Evolutionary conservation across 2,888 invertebrate genomes (phyloP), one percentile per base, ranked within the genome.

Genomic region (Anarsia innoxiella): DNA sequence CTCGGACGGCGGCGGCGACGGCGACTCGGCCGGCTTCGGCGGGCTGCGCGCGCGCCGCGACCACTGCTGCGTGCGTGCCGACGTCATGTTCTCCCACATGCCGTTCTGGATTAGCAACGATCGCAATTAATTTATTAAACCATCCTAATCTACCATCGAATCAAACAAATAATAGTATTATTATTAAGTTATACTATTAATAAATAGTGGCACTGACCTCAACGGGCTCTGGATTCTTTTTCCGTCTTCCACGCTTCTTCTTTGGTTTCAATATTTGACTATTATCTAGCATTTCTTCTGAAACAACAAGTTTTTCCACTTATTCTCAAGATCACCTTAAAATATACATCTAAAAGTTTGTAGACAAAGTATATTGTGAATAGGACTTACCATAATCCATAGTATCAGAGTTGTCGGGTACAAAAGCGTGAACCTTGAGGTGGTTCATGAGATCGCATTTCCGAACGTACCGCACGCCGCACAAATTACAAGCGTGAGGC

Each of bases 381-480:
- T 5, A 32, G 36, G 13, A 42, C 66, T 66, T n/a, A 78, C 82
- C 86, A 48, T 77, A 86, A 27, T 88, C 77, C n/a, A 86, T 70
- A 16, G 87, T 83, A 10, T 90, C 89, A 0, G 82, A 71, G 28
- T 87, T 87, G 30, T 91, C 90, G 0, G 93, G 91, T 27, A 91
- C 90, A 53, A 89, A 92, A 0, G 93, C 93, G 57, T 93, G 93
- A 10, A 91, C 91, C 63, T 94, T 93, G 36, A 94, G 86, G 59
- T 94, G 94, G 70, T 92, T 93, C 83, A 93, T 91, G 31, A 94
- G 87, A 69, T 94, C 94, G 45, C 89, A 89, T 54, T 92, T 92
- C 41, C 93, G 87, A 13, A 92, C 90, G 62, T 93, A 94, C 2
- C 93, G 87, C 12, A 92, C 91, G 0, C 93, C 93, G 59, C 94